These are phyloP conservation scores for Scaptomyza montana DNA, from an alignment of 1,140 invertebrate genomes.

Conservation along the genomic window DNA sequence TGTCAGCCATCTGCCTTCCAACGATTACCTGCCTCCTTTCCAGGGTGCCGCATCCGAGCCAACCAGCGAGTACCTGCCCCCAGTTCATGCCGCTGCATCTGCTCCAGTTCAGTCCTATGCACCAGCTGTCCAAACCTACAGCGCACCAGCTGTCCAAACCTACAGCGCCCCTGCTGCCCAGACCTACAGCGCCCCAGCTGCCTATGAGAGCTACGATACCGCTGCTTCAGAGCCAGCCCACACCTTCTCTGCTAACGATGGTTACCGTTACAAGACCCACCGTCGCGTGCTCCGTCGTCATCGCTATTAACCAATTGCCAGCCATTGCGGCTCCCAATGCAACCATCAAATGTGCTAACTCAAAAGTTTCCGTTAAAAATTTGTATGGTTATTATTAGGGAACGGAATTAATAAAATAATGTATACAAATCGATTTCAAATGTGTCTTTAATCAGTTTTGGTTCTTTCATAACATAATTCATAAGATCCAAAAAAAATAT, in stretches of 20 bases:
- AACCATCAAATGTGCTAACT: constrained; percentile 25
- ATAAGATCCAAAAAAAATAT: background rate
- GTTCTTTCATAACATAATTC: too few relatives aligned
- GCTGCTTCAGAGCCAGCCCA: constrained; percentile 66
- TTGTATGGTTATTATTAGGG: constrained; percentile 44
- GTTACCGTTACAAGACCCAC: constrained; percentile 73
- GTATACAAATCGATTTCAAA: constrained; percentile 18
- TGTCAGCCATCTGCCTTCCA: constrained; percentile 52
- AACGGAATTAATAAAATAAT: constrained; percentile 58
- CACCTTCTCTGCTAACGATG: constrained; percentile 59
- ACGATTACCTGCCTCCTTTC: constrained; percentile 71
- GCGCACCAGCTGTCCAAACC: too few relatives aligned
- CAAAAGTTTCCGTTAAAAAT: constrained; percentile 30
- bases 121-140: constrained; percentile 24
- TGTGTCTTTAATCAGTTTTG: background rate
- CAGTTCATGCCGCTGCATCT: constrained; percentile 54
- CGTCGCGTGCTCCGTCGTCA: constrained; percentile 70
- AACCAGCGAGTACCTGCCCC: constrained; percentile 73
- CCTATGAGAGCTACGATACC: constrained; percentile 57
- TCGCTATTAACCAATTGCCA: constrained; percentile 53
- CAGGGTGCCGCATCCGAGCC: constrained; percentile 52
- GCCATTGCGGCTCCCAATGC: constrained; percentile 45
- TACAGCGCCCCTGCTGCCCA: background rate
- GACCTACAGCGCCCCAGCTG: background rate
- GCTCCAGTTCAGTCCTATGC: constrained; percentile 26